Evolutionary conservation across 1,140 invertebrate species (phyloP).

Genomic region (Euschistus heros): DNA sequence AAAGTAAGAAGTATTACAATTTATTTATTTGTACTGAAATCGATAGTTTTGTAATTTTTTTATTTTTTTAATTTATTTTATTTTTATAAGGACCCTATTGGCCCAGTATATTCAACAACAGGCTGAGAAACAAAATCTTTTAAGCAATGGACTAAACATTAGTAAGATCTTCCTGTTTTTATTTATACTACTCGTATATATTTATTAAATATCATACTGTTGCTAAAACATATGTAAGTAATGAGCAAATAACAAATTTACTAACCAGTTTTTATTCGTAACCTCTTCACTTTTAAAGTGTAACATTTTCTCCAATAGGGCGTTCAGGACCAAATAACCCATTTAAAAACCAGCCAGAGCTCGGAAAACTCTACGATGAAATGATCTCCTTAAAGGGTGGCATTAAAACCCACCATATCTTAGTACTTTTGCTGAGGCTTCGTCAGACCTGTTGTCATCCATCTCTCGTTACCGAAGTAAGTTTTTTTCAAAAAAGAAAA

Average conservation of each 20-base stretch:
- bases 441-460: conserved; percentile 84
- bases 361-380: conserved; percentile 45
- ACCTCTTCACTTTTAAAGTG: no score
- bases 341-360: conserved; percentile 33
- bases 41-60: neutral
- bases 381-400: conserved; percentile 44
- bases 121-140: conserved; percentile 48
- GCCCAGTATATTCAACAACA: conserved; percentile 62
- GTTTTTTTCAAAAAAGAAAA: no score
- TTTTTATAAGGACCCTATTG: conserved; percentile 53
- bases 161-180: neutral
- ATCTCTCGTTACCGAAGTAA: conserved; percentile 55
- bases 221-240: no score
- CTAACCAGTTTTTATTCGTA: no score
- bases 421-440: conserved; percentile 70
- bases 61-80: neutral
- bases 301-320: neutral
- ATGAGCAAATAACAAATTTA: no score
- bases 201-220: no score
- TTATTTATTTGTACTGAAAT: neutral
- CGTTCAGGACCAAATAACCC: conserved; percentile 30
- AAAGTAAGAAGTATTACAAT: no score
- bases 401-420: conserved; percentile 61
- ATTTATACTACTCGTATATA: no score
- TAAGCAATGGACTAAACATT: conserved; percentile 26